phyloP scores from a whole-genome alignment of 2,113 vertebrate species.

The Glareola pratincola region DNA sequence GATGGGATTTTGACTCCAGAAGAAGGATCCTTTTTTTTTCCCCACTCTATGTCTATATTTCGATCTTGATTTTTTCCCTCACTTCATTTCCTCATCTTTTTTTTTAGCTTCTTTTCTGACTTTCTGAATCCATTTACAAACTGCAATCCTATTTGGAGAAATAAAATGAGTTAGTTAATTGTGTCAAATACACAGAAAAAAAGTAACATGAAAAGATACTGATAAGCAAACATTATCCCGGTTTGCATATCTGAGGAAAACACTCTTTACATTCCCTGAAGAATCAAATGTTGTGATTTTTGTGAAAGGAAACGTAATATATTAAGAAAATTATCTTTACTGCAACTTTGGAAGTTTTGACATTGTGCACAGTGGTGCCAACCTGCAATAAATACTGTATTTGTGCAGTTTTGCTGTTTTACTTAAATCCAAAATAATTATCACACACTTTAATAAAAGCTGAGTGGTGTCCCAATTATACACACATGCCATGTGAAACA shows the following conservation, averaged over 20 bases:
- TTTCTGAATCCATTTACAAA: not conserved
- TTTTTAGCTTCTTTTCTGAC: not conserved
- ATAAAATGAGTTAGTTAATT: not conserved
- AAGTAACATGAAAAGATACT: not conserved
- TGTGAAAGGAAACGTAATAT: not conserved
- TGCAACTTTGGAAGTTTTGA: not conserved
- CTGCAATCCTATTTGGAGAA: not conserved
- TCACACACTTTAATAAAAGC: slow-evolving; percentile 31
- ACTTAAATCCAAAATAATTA: slow-evolving; percentile 60
- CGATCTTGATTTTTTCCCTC: not conserved
- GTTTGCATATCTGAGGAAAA: slow-evolving; percentile 15
- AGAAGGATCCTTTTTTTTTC: not conserved
- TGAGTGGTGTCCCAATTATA: slow-evolving; percentile 20
- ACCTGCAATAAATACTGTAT: slow-evolving; percentile 46
- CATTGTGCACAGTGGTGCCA: not conserved
- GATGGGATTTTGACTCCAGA: not conserved
- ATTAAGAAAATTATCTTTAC: not conserved
- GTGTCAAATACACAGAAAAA: not conserved
- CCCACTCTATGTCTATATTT: not conserved
- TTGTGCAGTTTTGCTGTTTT: slow-evolving; percentile 41
- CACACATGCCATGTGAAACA: slow-evolving; percentile 1
- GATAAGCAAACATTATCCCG: not conserved
- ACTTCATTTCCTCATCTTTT: not conserved
- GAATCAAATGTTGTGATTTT: slow-evolving; percentile 20
- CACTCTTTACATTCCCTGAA: slow-evolving; percentile 28